phyloP scores from a whole-genome alignment of 2,113 vertebrate genomes.

The Pituophis catenifer region DNA sequence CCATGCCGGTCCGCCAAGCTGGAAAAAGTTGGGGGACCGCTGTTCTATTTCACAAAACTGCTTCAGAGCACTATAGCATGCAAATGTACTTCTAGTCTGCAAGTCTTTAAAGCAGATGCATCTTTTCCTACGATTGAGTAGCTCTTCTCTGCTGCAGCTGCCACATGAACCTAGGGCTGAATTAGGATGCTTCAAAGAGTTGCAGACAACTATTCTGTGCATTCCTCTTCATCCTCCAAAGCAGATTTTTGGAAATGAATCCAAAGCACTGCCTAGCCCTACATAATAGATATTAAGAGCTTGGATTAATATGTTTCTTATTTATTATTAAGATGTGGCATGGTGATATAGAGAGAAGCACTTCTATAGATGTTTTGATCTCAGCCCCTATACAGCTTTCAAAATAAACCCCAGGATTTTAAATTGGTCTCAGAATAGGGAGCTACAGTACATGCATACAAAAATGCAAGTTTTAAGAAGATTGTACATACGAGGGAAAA shows the following conservation, averaged over 20 bases:
- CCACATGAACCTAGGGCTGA: background rate
- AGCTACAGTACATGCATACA: background rate
- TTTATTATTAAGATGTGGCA: background rate
- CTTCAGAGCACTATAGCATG: background rate
- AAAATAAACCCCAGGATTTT: background rate
- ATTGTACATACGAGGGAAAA: background rate
- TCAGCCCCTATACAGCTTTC: background rate
- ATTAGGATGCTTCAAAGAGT: background rate
- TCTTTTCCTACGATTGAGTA: background rate
- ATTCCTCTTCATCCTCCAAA: background rate
- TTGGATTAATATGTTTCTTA: background rate
- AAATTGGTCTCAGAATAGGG: background rate
- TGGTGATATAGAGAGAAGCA: background rate
- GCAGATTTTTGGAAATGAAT: background rate
- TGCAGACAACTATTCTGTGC: background rate
- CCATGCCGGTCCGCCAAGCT: accelerated
- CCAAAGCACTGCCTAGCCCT: background rate
- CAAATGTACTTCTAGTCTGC: background rate
- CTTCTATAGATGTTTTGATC: background rate
- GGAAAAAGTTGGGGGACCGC: background rate
- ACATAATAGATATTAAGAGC: background rate
- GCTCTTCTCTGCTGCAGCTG: background rate
- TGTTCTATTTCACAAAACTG: background rate
- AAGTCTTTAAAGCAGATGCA: background rate
- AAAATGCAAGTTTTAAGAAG: background rate